These are phyloP conservation scores for Pterophyllum scalare DNA, from an alignment of 2,113 vertebrate genomes.

Conservation along the genomic window DNA sequence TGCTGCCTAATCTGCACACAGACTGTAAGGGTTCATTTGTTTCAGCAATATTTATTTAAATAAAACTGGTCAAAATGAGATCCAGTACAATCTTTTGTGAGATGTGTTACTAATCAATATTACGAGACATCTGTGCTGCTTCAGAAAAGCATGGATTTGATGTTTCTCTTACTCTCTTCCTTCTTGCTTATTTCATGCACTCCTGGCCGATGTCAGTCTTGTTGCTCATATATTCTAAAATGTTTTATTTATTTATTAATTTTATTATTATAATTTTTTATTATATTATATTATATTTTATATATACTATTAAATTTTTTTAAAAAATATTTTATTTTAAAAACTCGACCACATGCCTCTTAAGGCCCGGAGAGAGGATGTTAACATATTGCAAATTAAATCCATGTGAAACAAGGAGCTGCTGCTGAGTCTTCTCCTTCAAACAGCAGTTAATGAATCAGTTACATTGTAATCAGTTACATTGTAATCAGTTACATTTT, in stretches of 20 bases:
- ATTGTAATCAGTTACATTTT: too few relatives aligned
- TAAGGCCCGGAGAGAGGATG: background rate
- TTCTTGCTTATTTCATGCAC: background rate
- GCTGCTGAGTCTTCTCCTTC: background rate
- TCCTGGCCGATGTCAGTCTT: background rate
- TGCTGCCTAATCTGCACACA: background rate
- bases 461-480: too few relatives aligned
- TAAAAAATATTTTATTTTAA: too few relatives aligned
- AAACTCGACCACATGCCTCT: too few relatives aligned
- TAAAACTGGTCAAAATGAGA: background rate
- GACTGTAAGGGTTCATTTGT: background rate
- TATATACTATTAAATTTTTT: too few relatives aligned
- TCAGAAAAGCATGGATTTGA: background rate
- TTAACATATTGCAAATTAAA: background rate
- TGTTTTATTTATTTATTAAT: too few relatives aligned
- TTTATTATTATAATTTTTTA: too few relatives aligned
- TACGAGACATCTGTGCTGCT: background rate
- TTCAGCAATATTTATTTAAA: background rate
- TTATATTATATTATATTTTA: too few relatives aligned
- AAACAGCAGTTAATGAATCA: background rate
- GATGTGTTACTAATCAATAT: background rate
- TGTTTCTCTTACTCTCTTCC: too few relatives aligned
- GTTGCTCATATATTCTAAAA: background rate
- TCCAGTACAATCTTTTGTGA: background rate
- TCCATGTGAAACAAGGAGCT: background rate